A percentile compares a stretch with the other conserved stretches of the same genome.
These are phyloP conservation scores for Hyperopisus bebe DNA, from an alignment of 2,113 vertebrate genomes.

Conservation along the genomic window DNA sequence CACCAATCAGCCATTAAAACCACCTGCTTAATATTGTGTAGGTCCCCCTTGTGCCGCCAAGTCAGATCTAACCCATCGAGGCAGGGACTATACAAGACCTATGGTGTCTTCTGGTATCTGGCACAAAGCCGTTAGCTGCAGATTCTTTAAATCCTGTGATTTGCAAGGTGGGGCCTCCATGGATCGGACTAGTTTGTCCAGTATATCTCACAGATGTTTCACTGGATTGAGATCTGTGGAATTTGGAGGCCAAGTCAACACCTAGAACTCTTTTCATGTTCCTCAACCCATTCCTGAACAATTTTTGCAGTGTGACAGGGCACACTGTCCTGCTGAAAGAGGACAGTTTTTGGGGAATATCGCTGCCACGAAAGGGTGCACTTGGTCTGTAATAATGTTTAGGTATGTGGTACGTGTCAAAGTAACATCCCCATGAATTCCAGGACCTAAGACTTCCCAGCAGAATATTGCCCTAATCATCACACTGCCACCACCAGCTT, in stretches of 20 bases:
- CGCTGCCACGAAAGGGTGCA: neutral
- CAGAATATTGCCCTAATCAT: neutral
- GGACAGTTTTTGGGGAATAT: neutral
- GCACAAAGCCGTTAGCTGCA: neutral
- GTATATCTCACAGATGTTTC: neutral
- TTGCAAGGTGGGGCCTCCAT: neutral
- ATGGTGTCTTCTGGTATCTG: neutral
- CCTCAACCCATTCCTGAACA: neutral
- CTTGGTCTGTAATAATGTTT: neutral
- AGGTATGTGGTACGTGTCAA: neutral
- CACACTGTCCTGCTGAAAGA: neutral
- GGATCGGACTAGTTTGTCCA: neutral
- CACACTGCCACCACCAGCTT: neutral
- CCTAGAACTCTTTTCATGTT: neutral
- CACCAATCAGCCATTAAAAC: neutral
- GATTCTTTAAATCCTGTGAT: neutral
- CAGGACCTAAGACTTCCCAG: neutral
- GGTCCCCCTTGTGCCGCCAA: neutral
- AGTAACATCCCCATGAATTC: neutral
- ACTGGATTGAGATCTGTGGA: neutral
- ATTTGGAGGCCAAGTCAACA: neutral
- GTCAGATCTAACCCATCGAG: neutral
- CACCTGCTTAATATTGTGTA: neutral
- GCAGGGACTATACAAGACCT: neutral
- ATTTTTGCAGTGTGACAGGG: neutral